These are phyloP conservation scores for Astur gentilis DNA, from an alignment of 2,113 vertebrate species.

Conservation along the genomic window DNA sequence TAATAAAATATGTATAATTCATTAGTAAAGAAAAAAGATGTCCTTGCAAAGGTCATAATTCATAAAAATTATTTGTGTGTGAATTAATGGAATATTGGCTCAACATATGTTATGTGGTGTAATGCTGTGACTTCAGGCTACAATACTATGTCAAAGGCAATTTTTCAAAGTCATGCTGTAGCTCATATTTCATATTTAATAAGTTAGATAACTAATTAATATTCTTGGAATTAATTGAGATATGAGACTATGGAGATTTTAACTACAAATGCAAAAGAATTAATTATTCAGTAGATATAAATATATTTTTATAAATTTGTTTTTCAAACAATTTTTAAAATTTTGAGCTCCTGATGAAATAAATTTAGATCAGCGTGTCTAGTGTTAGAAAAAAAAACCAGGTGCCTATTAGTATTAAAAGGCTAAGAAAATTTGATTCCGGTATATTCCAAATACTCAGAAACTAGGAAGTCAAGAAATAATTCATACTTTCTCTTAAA, in stretches of 20 bases:
- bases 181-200: neutral
- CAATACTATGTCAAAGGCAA: neutral
- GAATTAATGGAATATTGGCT: constrained; percentile 13
- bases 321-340: neutral
- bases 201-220: neutral
- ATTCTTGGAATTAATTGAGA: neutral
- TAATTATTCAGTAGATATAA: neutral
- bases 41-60: neutral
- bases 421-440: neutral
- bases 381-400: neutral
- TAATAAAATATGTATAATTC: neutral
- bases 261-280: neutral
- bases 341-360: neutral
- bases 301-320: neutral
- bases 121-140: neutral
- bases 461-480: neutral
- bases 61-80: constrained; percentile 1
- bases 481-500: neutral
- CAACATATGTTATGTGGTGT: neutral
- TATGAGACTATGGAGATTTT: neutral
- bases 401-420: neutral
- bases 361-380: neutral
- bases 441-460: neutral
- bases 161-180: neutral
- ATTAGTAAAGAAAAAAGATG: neutral